phyloP scores from a whole-genome alignment of 1,140 invertebrate genomes.

The Ladona fulva region DNA sequence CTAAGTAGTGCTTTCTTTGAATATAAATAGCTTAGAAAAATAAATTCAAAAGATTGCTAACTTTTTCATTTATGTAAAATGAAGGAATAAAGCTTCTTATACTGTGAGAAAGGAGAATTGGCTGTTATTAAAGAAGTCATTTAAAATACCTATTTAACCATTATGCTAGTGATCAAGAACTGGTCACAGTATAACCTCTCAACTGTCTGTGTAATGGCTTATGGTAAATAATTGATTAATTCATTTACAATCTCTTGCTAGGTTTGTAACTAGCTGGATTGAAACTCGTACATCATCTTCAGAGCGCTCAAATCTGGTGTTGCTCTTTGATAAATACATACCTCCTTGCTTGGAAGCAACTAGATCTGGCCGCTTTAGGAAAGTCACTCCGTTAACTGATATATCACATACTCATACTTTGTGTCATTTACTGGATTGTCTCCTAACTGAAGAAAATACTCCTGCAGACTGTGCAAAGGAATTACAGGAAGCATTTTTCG shows the following conservation, averaged over 20 bases:
- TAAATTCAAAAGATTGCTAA: no score
- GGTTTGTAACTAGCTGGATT: conserved; percentile 87
- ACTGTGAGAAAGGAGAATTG: no score
- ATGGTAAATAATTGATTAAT: no score
- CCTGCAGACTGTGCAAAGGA: conserved; percentile 85
- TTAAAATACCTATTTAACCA: no score
- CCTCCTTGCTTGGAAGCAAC: conserved; percentile 82
- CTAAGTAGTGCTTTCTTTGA: no score
- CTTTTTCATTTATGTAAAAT: no score
- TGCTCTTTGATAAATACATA: conserved; percentile 94
- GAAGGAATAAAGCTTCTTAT: no score
- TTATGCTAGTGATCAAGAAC: no score
- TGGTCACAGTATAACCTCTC: no score
- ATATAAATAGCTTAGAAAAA: no score
- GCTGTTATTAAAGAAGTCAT: no score
- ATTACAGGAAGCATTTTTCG: conserved; percentile 91
- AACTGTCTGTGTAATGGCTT: no score
- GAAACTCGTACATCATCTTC: conserved; percentile 67
- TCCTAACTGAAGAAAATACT: conserved; percentile 75
- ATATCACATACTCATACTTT: conserved; percentile 91
- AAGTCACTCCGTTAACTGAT: conserved; percentile 88
- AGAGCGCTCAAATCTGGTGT: conserved; percentile 82
- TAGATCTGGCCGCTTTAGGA: conserved; percentile 73
- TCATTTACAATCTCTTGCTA: conserved; percentile 26
- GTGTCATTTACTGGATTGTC: conserved; percentile 78